Base-by-base conservation (phyloP, 2,888 invertebrate genomes). In the Hirtodrosophila duncani region DNA sequence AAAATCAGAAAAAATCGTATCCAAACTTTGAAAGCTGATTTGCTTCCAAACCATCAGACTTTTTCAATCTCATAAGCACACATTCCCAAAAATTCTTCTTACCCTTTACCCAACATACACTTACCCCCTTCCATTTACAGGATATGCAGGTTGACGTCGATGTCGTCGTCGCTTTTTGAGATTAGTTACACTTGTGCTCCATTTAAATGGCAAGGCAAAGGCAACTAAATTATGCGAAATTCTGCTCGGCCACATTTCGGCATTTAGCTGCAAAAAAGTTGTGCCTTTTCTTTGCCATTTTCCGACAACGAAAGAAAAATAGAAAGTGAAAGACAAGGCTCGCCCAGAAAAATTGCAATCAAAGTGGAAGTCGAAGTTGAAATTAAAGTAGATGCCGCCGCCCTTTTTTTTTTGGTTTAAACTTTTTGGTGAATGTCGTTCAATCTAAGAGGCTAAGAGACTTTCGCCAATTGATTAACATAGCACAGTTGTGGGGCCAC, bases 111-210 rank as follows among this genome's bases (percentile, higher is more conserved):
- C n/a, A n/a, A n/a, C n/a, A n/a, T n/a, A n/a, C n/a, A n/a, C n/a
- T n/a, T n/a, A n/a, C n/a, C n/a, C n/a, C n/a, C n/a, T n/a, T n/a
- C n/a, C n/a, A n/a, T n/a, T n/a, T n/a, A n/a, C n/a, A n/a, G n/a
- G n/a, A n/a, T n/a, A n/a, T n/a, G n/a, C n/a, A n/a, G n/a, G n/a
- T n/a, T 13, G 13, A 13, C 8, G 29, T 29, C 11, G 11, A 29
- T 7, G 69, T 53, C 60, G 80, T 58, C 75, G 70, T 50, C 29
- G 63, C 50, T 41, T 57, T 63, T 56, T 45, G 60, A 75, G 82
- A 83, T 81, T 83, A 81, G 80, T 72, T 75, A 70, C 80, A 81
- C 80, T 81, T 81, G 72, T 77, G 82, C 82, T 80, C 82, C 69
- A 75, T 69, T 80, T 82, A 75, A 72, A 74, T 74, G 69, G 67